phyloP scores from a whole-genome alignment of 2,797 vertebrate species.

The Gadopsis marmoratus region DNA sequence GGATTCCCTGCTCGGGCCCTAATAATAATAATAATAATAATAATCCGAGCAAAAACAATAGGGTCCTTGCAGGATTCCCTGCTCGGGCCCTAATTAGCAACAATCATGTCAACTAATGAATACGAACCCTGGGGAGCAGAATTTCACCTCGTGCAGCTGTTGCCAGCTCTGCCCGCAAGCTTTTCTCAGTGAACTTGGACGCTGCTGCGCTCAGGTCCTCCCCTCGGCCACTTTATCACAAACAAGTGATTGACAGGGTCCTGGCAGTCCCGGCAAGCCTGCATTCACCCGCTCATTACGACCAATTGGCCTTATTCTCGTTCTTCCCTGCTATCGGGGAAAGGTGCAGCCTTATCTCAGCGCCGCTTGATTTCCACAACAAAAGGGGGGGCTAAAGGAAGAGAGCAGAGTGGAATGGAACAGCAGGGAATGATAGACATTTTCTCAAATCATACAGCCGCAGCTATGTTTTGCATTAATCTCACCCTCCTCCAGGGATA shows the following conservation, averaged over 20 bases:
- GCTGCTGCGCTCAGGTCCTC: slow-evolving; percentile 56
- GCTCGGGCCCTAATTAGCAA: too few species aligned
- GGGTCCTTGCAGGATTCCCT: too few species aligned
- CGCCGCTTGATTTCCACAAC: slow-evolving; percentile 78
- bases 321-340: slow-evolving; percentile 82
- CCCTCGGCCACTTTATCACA: slow-evolving; percentile 65
- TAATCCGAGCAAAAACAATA: too few species aligned
- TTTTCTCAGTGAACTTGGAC: slow-evolving; percentile 81
- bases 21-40: too few species aligned
- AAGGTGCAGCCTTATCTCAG: slow-evolving; percentile 86
- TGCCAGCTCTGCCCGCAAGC: slow-evolving; percentile 46
- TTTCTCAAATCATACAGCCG: slow-evolving; percentile 64
- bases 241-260: slow-evolving; percentile 88
- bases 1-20: too few species aligned
- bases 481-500: slow-evolving; percentile 54
- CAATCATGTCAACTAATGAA: slow-evolving; percentile 48
- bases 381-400: slow-evolving; percentile 61
- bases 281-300: slow-evolving; percentile 85
- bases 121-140: slow-evolving; percentile 36
- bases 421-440: slow-evolving; percentile 65
- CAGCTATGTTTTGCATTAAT: slow-evolving; percentile 68
- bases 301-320: slow-evolving; percentile 88
- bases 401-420: slow-evolving; percentile 55
- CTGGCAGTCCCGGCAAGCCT: slow-evolving; percentile 79
- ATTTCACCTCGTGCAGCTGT: slow-evolving; percentile 49